These are phyloP conservation scores for Champsocephalus esox DNA, from an alignment of 2,797 vertebrate genomes.

Conservation along the genomic window DNA sequence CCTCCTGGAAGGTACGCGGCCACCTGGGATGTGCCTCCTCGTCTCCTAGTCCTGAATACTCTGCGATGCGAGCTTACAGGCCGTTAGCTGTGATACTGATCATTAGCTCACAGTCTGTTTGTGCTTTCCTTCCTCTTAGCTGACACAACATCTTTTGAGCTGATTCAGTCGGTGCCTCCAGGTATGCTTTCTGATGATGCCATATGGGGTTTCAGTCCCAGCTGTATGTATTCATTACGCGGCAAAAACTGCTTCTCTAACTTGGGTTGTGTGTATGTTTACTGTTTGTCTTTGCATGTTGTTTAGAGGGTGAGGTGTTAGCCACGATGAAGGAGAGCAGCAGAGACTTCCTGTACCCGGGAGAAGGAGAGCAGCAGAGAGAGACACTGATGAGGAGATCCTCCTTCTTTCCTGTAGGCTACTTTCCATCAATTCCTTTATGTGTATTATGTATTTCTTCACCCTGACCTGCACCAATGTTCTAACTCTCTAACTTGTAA, in stretches of 20 bases:
- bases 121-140: slow-evolving; percentile 82
- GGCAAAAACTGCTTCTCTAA: slow-evolving; percentile 48
- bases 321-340: slow-evolving; percentile 90
- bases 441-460: slow-evolving; percentile 2
- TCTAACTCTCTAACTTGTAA: not conserved
- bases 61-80: slow-evolving; percentile 63
- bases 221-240: slow-evolving; percentile 51
- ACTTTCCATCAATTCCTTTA: slow-evolving; percentile 13
- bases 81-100: slow-evolving; percentile 69
- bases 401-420: slow-evolving; percentile 88
- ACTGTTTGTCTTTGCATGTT: slow-evolving; percentile 14
- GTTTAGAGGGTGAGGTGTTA: slow-evolving; percentile 89
- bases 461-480: not conserved
- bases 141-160: slow-evolving; percentile 93
- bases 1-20: slow-evolving; percentile 90
- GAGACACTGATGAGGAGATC: slow-evolving; percentile 92
- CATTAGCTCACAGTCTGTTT: slow-evolving; percentile 71
- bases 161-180: slow-evolving; percentile 95
- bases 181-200: slow-evolving; percentile 84
- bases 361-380: slow-evolving; percentile 84
- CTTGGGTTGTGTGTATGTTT: slow-evolving; percentile 29
- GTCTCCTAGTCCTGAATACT: slow-evolving; percentile 65
- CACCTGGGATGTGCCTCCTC: slow-evolving; percentile 69
- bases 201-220: slow-evolving; percentile 50
- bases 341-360: slow-evolving; percentile 93